Evolutionary conservation across 2,113 vertebrate genomes (phyloP).

Genomic region (Grallaria varia): DNA sequence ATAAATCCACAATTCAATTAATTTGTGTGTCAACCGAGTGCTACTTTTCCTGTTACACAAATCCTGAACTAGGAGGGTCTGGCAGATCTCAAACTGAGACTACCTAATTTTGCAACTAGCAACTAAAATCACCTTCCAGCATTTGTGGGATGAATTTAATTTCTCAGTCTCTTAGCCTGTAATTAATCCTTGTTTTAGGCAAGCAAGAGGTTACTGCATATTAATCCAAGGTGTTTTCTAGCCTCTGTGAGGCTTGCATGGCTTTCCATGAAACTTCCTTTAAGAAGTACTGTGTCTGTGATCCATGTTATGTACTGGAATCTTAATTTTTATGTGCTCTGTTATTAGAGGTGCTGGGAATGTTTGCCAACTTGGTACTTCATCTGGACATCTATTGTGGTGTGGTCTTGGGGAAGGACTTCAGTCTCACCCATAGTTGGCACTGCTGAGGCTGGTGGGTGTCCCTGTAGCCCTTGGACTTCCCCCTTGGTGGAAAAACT

Average conservation of each 20-base stretch:
- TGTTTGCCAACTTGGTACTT: neutral
- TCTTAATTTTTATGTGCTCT: neutral
- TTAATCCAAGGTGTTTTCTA: neutral
- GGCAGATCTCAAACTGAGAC: neutral
- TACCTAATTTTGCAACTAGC: neutral
- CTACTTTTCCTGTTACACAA: neutral
- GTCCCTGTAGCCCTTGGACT: neutral
- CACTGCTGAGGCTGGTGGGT: neutral
- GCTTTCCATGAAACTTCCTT: neutral
- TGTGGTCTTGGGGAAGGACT: neutral
- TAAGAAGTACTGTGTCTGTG: neutral
- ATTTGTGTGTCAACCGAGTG: neutral
- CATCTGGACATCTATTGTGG: neutral
- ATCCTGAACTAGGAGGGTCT: neutral
- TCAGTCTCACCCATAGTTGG: neutral
- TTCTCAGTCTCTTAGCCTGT: neutral
- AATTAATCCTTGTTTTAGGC: neutral
- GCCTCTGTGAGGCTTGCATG: neutral
- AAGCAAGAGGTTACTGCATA: neutral
- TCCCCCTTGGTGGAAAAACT: neutral
- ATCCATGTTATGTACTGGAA: neutral
- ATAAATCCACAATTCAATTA: neutral
- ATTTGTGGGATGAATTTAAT: neutral
- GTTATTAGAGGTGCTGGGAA: neutral
- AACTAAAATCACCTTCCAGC: neutral